These are phyloP conservation scores for Orthosia gothica DNA, from an alignment of 2,888 invertebrate species.

Conservation along the genomic window DNA sequence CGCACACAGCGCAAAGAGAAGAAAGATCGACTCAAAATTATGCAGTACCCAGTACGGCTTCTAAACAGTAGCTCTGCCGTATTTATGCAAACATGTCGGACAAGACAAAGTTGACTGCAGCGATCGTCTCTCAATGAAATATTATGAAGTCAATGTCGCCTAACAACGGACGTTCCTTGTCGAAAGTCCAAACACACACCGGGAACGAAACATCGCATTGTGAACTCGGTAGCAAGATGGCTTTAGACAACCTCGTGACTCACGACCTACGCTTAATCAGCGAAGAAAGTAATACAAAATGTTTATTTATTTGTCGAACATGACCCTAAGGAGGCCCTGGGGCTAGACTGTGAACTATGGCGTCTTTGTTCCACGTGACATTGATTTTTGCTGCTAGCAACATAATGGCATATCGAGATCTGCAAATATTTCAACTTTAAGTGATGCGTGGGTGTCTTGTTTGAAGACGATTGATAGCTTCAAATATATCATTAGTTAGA, in stretches of 20 bases:
- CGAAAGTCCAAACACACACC: conserved; percentile 71
- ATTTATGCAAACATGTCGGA: conserved; percentile 35
- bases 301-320: conserved; percentile 87
- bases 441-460: conserved; percentile 31
- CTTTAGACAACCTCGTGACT: conserved; percentile 88
- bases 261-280: conserved; percentile 88
- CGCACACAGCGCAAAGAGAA: conserved; percentile 12
- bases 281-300: conserved; percentile 86
- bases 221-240: conserved; percentile 83
- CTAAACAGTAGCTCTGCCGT: conserved; percentile 31
- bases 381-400: conserved; percentile 71
- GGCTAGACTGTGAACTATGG: conserved; percentile 71
- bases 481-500: conserved; percentile 13
- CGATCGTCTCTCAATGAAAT: conserved; percentile 57
- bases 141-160: conserved; percentile 62
- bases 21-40: conserved; percentile 1
- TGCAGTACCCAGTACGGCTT: background rate
- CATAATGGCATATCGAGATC: conserved; percentile 58
- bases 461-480: conserved; percentile 29
- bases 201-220: conserved; percentile 70
- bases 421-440: conserved; percentile 57
- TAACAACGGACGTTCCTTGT: conserved; percentile 65
- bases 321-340: conserved; percentile 70
- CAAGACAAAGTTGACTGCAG: conserved; percentile 43
- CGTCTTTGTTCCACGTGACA: conserved; percentile 75